Base-by-base conservation (phyloP, 2,797 vertebrate species). In the Mionectes olivaceus region DNA sequence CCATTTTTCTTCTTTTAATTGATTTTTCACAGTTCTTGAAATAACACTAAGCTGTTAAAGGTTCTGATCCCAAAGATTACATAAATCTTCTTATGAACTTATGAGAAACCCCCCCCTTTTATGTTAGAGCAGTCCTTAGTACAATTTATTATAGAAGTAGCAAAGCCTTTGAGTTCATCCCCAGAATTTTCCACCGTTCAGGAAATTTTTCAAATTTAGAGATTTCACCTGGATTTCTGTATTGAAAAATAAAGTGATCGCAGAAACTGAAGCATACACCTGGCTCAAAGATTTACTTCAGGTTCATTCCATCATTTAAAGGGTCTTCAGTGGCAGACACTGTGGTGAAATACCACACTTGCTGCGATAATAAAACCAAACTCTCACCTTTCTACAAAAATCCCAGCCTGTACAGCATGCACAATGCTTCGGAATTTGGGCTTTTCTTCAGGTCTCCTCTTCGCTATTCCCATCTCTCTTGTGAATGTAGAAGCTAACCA, bases 401-500 rank as follows among this genome's bases (percentile, higher is more conserved):
- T 99, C 39, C 99, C 99, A 75, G 99, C 99, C 95, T 99, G 99
- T 78, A 99, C 99, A 37, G 99, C 99, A 0, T 99, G 99, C 22
- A 99, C 99, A 44, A 99, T 99, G 97, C 99, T 99, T 87, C 99
- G 98, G 97, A 99, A 99, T 97, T 99, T 98, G 8, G 99, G 99
- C 90, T 99, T 99, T 97, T 99, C 99, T 94, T 99, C 99, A 0
- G 99, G 98, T 33, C 99, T 98, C 39, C 99, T 98, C 96, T 98
- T 99, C 61, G 97, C 98, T 97, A 99, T 98, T 74, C 99, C 99
- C 99, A 99, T 99, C 98, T 99, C 99, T 73, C 99, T 98, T 3
- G 99, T 99, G 96, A 99, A 99, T 13, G 99, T 99, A 49, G 99
- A 99, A 10, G 99, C 99, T 97, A 99, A 95, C 99, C 99, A 99